phyloP scores from a whole-genome alignment of 1,140 invertebrate genomes.

The Pinna nobilis region DNA sequence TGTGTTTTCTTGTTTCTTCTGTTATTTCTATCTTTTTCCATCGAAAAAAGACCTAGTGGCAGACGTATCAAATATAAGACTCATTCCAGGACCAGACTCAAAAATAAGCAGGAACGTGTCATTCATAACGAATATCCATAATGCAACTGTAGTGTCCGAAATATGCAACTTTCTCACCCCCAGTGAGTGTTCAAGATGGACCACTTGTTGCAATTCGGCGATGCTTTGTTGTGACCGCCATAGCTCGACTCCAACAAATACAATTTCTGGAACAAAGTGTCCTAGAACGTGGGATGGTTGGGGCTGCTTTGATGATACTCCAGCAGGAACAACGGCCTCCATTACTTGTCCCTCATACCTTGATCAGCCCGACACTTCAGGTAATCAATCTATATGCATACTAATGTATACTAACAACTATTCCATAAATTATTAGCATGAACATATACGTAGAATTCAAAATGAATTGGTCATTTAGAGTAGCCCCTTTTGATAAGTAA shows the following conservation, averaged over 20 bases:
- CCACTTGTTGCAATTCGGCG: conserved; percentile 4
- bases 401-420: not conserved
- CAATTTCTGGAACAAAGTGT: not conserved
- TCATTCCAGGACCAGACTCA: too few species aligned
- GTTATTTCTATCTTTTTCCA: too few species aligned
- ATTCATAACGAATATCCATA: too few species aligned
- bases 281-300: conserved; percentile 34
- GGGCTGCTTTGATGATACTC: conserved; percentile 88
- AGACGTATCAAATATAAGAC: too few species aligned
- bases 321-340: conserved; percentile 82
- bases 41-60: too few species aligned
- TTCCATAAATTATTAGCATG: not conserved
- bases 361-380: conserved; percentile 33
- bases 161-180: conserved; percentile 5
- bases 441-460: not conserved
- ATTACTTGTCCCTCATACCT: conserved; percentile 84
- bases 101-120: too few species aligned
- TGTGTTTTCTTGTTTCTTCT: too few species aligned
- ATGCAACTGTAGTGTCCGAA: not conserved
- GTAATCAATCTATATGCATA: conserved; percentile 27
- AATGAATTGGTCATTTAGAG: too few species aligned
- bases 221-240: not conserved
- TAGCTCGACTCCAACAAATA: not conserved
- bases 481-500: too few species aligned
- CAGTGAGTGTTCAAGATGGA: conserved; percentile 4